A percentile compares a stretch with the other conserved stretches of the same genome.
Evolutionary conservation across 2,888 invertebrate genomes (phyloP).

Genomic region (Polietes domitor): DNA sequence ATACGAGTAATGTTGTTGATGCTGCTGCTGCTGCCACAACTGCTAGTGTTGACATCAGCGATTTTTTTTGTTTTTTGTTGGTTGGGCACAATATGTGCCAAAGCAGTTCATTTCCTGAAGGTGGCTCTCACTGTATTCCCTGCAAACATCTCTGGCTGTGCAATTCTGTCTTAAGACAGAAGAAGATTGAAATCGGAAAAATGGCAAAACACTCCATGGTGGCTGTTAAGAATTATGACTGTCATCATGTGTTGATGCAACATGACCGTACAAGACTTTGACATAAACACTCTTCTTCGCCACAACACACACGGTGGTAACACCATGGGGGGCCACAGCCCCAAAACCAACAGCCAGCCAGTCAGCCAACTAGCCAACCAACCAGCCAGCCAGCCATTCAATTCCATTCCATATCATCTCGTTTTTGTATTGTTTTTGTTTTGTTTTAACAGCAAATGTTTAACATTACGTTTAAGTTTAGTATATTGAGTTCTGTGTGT

Average conservation of each 20-base stretch:
- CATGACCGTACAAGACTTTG: conserved; percentile 66
- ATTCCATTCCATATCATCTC: conserved; percentile 3
- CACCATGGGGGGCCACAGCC: conserved; percentile 62
- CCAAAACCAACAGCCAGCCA: conserved; percentile 2
- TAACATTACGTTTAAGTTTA: conserved; percentile 22
- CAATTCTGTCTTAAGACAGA: no score
- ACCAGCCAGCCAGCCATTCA: neutral
- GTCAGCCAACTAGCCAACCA: neutral
- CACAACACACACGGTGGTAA: conserved; percentile 65
- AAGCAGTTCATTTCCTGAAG: conserved; percentile 3
- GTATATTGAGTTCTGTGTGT: conserved; percentile 17
- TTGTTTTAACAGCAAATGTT: conserved; percentile 8
- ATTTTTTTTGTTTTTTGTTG: conserved; percentile 57
- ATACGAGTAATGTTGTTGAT: conserved; percentile 71
- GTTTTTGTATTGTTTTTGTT: conserved; percentile 3
- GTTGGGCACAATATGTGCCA: conserved; percentile 25
- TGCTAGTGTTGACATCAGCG: conserved; percentile 74
- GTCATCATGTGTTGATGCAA: conserved; percentile 74
- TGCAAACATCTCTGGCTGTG: neutral
- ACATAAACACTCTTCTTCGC: conserved; percentile 63
- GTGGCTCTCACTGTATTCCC: neutral
- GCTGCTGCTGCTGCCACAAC: conserved; percentile 70
- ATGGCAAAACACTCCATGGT: conserved; percentile 52
- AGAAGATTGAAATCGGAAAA: conserved; percentile 15
- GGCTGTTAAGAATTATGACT: conserved; percentile 74